phyloP scores from a whole-genome alignment of 1,140 invertebrate species.

The Sitophilus oryzae region DNA sequence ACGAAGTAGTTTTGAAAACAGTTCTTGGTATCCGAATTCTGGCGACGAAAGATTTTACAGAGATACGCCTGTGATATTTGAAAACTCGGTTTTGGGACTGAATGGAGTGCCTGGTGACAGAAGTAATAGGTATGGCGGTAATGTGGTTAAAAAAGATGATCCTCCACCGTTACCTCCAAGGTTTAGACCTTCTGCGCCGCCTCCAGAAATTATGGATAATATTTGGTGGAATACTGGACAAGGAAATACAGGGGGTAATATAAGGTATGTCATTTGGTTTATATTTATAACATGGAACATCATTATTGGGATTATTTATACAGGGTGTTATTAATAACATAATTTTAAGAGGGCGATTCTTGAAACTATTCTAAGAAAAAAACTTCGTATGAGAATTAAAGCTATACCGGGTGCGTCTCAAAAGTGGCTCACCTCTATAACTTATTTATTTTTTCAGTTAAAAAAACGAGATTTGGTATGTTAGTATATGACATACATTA shows the following conservation, averaged over 20 bases:
- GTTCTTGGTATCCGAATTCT: not conserved
- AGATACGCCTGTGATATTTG: not conserved
- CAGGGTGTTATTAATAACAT: no score
- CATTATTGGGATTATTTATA: no score
- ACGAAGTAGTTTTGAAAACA: not conserved
- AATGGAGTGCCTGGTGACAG: not conserved
- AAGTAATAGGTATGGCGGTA: not conserved
- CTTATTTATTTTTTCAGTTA: no score
- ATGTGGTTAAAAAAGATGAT: not conserved
- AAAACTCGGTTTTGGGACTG: not conserved
- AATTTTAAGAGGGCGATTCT: no score
- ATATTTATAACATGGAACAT: no score
- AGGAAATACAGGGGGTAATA: not conserved
- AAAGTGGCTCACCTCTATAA: no score
- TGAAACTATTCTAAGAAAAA: no score
- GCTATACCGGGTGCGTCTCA: no score
- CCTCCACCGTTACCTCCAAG: slow-evolving; percentile 15
- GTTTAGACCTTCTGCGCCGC: slow-evolving; percentile 25
- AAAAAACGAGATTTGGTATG: no score
- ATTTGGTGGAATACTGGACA: not conserved
- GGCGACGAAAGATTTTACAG: not conserved
- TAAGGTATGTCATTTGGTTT: not conserved
- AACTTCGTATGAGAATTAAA: no score
- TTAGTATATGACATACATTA: no score
- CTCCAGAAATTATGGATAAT: slow-evolving; percentile 17